These are phyloP conservation scores for Hetaerina americana DNA, from an alignment of 1,140 invertebrate species.

Conservation along the genomic window DNA sequence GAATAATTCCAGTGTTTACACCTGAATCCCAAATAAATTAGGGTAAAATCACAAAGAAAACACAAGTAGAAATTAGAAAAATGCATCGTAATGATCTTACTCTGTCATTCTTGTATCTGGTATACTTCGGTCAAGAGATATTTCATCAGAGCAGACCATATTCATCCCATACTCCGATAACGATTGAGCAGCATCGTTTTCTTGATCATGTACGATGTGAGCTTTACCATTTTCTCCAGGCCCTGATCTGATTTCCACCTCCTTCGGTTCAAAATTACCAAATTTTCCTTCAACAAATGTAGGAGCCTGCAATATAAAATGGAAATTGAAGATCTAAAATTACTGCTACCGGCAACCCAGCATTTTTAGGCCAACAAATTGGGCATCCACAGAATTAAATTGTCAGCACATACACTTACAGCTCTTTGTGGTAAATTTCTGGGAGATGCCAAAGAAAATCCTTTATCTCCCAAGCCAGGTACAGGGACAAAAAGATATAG, in stretches of 20 bases:
- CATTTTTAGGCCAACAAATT: no score
- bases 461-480: constrained; percentile 21
- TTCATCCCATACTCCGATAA: constrained; percentile 93
- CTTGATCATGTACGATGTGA: constrained; percentile 55
- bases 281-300: constrained; percentile 27
- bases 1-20: constrained; percentile 97
- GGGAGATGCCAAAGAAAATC: constrained; percentile 24
- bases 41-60: not conserved
- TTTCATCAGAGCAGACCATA: constrained; percentile 91
- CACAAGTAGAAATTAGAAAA: not conserved
- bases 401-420: no score
- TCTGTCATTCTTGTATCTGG: constrained; percentile 77
- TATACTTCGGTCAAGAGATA: constrained; percentile 64
- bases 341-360: no score
- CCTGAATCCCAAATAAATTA: constrained; percentile 27
- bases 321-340: no score
- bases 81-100: constrained; percentile 30
- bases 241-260: constrained; percentile 43
- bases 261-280: constrained; percentile 55
- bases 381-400: no score
- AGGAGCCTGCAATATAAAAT: not conserved
- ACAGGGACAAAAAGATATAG: constrained; percentile 22
- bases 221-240: constrained; percentile 75
- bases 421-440: constrained; percentile 21
- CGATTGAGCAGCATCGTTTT: constrained; percentile 60